A percentile compares a stretch with the other conserved stretches of the same genome.
Conservation (phyloP, 2,888 invertebrate species). For the Phengaris arion region DNA sequence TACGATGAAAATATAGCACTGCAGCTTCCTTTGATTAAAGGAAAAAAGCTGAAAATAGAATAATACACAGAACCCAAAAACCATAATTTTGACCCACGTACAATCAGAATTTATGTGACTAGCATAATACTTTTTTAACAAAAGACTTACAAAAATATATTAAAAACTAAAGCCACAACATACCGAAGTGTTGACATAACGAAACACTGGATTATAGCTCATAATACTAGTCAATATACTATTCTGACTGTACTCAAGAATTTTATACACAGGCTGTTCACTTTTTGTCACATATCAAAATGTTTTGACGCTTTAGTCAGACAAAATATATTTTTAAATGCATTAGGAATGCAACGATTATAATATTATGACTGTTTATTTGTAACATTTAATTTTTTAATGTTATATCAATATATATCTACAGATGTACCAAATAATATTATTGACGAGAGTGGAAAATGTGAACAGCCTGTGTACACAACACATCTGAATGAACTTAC, state of each 20-base stretch:
- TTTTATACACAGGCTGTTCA: conserved; percentile 5
- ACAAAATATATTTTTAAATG: conserved; percentile 16
- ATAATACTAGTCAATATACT: neutral
- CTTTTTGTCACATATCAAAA: neutral
- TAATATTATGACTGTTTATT: neutral
- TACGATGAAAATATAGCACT: neutral
- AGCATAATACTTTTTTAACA: neutral
- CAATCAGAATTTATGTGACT: conserved; percentile 9
- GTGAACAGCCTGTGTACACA: conserved; percentile 34
- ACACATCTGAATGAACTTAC: conserved; percentile 53
- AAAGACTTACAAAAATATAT: neutral
- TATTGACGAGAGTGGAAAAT: neutral
- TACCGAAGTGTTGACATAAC: conserved; percentile 15
- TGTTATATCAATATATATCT: neutral
- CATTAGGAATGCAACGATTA: conserved; percentile 18
- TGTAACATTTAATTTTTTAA: neutral
- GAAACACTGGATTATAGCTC: conserved; percentile 3
- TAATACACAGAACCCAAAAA: conserved; percentile 13
- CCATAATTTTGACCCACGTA: conserved; percentile 8
- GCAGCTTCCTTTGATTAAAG: neutral
- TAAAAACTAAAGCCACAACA: neutral
- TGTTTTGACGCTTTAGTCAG: neutral
- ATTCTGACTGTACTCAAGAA: conserved; percentile 14
- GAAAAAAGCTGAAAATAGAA: conserved; percentile 9
- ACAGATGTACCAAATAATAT: neutral